Base-by-base conservation (phyloP, 2,888 invertebrate genomes). In the Matsumyia berberina region DNA sequence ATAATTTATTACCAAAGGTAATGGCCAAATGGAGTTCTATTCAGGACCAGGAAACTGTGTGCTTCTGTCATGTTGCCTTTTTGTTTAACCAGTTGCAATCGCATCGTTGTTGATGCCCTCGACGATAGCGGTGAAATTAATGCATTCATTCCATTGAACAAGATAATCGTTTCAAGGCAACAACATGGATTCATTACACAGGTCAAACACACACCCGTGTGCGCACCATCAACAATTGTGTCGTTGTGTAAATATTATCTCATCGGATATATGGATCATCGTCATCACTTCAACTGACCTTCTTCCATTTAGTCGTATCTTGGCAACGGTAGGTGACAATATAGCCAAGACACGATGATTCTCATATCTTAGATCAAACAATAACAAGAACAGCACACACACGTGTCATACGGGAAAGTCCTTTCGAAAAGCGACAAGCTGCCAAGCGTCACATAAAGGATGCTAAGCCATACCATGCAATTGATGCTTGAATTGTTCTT, bases 121-220 rank as follows among this genome's bases (percentile, higher is more conserved):
- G 70, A 69, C 76, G 51, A 51, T 67, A 44, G 42, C 74, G 55
- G 39, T 58, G 57, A 58, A 64, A 66, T 80, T 80, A 85, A 74
- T 85, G 70, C 74, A 85, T 80, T 80, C 74, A 85, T 74, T 69
- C 33, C 51, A 79, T 74, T 85, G 80, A 85, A 85, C 85, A 85
- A 51, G 85, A 85, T 85, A 85, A 85, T 85, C 80, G 74, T 85
- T 85, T 85, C 49, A 80, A 70, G 82, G 57, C 81, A 66, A 60
- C 78, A 82, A 69, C 55, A 62, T 79, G 69, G 17, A 73, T 57
- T 39, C 72, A 79, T 83, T 67, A 69, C 42, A 67, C 42, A 67
- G 42, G 33, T 46, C 67, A 60, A n/a, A n/a, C 17, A 58, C 51
- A 39, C 11, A 17, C 39, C 46, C 24, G 31, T 9, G 15, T 15